Conservation (phyloP, 2,888 invertebrate species). For the Tetranychus piercei region DNA sequence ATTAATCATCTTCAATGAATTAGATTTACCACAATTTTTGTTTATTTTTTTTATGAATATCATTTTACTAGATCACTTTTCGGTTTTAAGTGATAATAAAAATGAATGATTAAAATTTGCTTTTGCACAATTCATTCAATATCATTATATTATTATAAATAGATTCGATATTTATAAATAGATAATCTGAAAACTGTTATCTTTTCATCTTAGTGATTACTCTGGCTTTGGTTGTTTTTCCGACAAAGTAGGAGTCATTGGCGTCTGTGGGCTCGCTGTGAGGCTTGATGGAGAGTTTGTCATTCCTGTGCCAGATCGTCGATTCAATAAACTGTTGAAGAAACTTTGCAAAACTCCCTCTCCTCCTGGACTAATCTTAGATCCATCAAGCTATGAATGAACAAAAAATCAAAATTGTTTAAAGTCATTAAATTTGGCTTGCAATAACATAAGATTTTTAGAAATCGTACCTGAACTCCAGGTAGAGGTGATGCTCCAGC, state of each 20-base stretch:
- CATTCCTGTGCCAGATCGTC: neutral
- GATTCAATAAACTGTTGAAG: slow-evolving; percentile 72
- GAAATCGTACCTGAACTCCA: slow-evolving; percentile 13
- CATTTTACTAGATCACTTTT: too few species aligned
- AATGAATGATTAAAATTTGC: too few species aligned
- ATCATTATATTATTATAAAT: too few species aligned
- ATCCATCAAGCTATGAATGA: slow-evolving; percentile 45
- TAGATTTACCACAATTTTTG: too few species aligned
- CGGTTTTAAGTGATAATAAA: too few species aligned
- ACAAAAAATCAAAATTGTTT: slow-evolving; percentile 7
- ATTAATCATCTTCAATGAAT: too few species aligned
- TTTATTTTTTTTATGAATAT: too few species aligned
- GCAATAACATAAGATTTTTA: neutral
- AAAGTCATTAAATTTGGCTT: neutral
- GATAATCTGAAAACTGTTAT: too few species aligned
- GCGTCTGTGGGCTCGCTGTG: neutral
- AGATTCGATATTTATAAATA: too few species aligned
- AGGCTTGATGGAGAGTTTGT: neutral
- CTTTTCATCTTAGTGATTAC: too few species aligned
- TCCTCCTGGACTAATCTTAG: slow-evolving; percentile 44
- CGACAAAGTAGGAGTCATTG: neutral
- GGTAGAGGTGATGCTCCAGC: slow-evolving; percentile 27
- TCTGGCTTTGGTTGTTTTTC: neutral
- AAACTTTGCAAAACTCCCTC: slow-evolving; percentile 92
- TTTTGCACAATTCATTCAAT: too few species aligned